Percentiles rank a stretch among this genome's conserved stretches.
Conservation (phyloP, 1,140 invertebrate species). For the Stegodyphus dumicola region DNA sequence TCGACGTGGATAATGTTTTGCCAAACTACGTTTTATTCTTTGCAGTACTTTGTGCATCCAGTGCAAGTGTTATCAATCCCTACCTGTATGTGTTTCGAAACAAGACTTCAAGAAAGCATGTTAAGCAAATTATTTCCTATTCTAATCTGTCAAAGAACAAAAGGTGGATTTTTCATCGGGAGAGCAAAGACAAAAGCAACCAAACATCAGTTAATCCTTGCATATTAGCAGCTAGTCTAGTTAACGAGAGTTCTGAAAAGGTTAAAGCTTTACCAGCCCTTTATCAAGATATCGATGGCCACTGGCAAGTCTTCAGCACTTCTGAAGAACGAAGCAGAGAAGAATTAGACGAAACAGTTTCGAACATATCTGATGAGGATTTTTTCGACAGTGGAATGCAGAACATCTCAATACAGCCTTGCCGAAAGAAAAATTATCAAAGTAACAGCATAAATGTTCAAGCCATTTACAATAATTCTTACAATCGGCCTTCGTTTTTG, state of each 20-base stretch:
- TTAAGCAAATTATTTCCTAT: constrained; percentile 47
- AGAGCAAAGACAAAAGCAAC: constrained; percentile 23
- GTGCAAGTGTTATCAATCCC: constrained; percentile 57
- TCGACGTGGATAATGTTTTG: background rate
- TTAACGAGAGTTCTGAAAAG: constrained; percentile 46
- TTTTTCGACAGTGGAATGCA: constrained; percentile 31
- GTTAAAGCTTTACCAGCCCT: constrained; percentile 44
- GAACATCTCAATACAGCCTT: background rate
- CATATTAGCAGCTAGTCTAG: constrained; percentile 39
- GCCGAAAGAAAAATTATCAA: constrained; percentile 7
- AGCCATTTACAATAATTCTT: constrained; percentile 47
- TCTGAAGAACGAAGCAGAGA: constrained; percentile 49
- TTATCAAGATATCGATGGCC: constrained; percentile 45
- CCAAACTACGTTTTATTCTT: constrained; percentile 36
- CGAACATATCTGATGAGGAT: constrained; percentile 50
- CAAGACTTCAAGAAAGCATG: constrained; percentile 42
- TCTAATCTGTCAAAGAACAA: constrained; percentile 35
- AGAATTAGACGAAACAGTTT: constrained; percentile 48
- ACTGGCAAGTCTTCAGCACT: constrained; percentile 51
- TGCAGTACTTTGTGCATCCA: constrained; percentile 28
- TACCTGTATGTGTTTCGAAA: constrained; percentile 61
- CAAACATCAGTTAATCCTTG: constrained; percentile 20
- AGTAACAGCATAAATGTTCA: constrained; percentile 17
- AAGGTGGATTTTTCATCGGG: constrained; percentile 25
- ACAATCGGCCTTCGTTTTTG: background rate